phyloP scores from a whole-genome alignment of 2,888 invertebrate genomes.

The Meandrusa payeni region DNA sequence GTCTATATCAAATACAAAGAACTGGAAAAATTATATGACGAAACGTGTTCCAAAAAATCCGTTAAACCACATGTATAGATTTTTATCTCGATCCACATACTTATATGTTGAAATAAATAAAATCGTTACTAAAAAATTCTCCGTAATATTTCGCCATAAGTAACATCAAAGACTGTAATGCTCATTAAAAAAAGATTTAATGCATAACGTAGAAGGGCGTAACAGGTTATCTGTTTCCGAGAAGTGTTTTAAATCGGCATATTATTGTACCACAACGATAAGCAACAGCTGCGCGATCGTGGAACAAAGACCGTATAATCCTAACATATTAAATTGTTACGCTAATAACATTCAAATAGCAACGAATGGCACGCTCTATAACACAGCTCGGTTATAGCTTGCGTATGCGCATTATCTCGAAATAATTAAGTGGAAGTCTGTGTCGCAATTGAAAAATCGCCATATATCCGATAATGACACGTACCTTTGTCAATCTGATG shows the following conservation, averaged over 20 bases:
- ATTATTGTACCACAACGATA: conserved; percentile 67
- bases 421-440: conserved; percentile 50
- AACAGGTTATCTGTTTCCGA: conserved; percentile 56
- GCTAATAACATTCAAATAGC: conserved; percentile 49
- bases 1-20: too few relatives aligned
- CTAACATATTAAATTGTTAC: conserved; percentile 54
- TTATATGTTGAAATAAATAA: too few relatives aligned
- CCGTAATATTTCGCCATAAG: too few relatives aligned
- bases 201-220: conserved; percentile 39
- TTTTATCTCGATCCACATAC: too few relatives aligned
- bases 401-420: conserved; percentile 59
- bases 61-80: too few relatives aligned
- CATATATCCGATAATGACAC: conserved; percentile 23
- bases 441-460: conserved; percentile 46
- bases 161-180: too few relatives aligned
- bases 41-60: too few relatives aligned
- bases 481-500: conserved; percentile 10
- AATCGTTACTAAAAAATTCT: too few relatives aligned
- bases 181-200: too few relatives aligned
- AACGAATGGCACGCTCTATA: conserved; percentile 44
- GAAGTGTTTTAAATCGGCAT: conserved; percentile 66
- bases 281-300: conserved; percentile 66
- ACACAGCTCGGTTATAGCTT: conserved; percentile 45
- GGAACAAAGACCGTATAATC: conserved; percentile 68
- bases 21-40: too few relatives aligned